Evolutionary conservation across 2,113 vertebrate species (phyloP), one percentile per base, ranked within the genome.

Genomic region (Excalfactoria chinensis): DNA sequence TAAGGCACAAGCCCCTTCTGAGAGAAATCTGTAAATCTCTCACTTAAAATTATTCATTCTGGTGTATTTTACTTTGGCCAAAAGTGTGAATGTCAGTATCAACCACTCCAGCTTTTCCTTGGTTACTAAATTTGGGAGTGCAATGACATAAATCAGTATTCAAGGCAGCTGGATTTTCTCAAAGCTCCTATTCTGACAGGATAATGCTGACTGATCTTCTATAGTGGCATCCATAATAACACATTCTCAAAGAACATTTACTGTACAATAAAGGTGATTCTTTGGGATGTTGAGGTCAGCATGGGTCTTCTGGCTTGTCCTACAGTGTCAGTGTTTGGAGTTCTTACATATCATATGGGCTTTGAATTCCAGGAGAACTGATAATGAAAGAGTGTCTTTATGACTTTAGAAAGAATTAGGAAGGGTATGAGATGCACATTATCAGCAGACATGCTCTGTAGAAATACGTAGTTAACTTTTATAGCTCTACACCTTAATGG

Each of bases 171-270:
- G 92, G 88, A 84, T 94, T 93, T 93, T 40, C 73, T 90, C 83
- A 83, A 30, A 86, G 85, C 71, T 89, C 55, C 90, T 94, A 83
- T 95, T 96, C 93, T 96, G 96, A 34, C 85, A 84, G 83, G 88
- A 95, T 95, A 96, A 95, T 95, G 80, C 92, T 88, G 67, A 15
- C 93, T 95, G 93, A 94, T 96, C 95, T 91, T 64, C 95, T 95
- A 35, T 83, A 88, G 90, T 75, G 72, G 60, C 79, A 44, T 34
- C 86, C 0, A 0, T 91, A 84, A 90, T 94, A 86, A 63, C 56
- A 32, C 51, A 94, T 91, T 94, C 92, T 96, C 68, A 40, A 69
- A 86, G 92, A 93, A 11, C 85, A 90, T 83, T 77, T 59, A 21
- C 60, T 77, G 72, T 64, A 91, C 83, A 95, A 95, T 96, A 40